Conservation (phyloP, 2,797 vertebrate genomes). For the Liasis olivaceus region DNA sequence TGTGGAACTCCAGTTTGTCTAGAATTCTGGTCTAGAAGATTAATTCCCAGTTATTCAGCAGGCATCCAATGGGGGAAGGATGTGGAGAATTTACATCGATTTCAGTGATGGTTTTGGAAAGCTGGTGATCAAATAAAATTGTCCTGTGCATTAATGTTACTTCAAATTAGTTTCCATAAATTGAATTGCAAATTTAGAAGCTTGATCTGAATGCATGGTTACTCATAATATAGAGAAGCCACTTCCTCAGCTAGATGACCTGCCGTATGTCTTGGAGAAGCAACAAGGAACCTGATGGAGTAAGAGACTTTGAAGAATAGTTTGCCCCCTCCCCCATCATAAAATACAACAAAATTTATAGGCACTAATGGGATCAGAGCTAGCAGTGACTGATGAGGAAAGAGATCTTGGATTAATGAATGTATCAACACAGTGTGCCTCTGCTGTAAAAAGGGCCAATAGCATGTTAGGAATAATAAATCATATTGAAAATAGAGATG, state of each 20-base stretch:
- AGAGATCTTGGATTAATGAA: neutral
- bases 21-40: neutral
- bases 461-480: neutral
- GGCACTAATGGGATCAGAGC: neutral
- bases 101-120: too few relatives aligned
- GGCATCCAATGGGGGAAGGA: neutral
- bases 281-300: neutral
- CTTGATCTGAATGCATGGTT: neutral
- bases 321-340: neutral
- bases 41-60: neutral
- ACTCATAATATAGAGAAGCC: neutral
- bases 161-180: neutral
- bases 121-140: neutral
- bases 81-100: too few relatives aligned
- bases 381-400: neutral
- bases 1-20: neutral
- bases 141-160: neutral
- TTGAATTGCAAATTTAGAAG: neutral
- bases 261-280: neutral
- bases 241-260: neutral
- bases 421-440: neutral
- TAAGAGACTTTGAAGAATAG: neutral
- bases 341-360: neutral
- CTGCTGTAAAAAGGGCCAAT: neutral
- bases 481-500: too few relatives aligned